A percentile compares a stretch with the other conserved stretches of the same genome.
phyloP scores from a whole-genome alignment of 1,140 invertebrate species.

The Calycopis cecrops region DNA sequence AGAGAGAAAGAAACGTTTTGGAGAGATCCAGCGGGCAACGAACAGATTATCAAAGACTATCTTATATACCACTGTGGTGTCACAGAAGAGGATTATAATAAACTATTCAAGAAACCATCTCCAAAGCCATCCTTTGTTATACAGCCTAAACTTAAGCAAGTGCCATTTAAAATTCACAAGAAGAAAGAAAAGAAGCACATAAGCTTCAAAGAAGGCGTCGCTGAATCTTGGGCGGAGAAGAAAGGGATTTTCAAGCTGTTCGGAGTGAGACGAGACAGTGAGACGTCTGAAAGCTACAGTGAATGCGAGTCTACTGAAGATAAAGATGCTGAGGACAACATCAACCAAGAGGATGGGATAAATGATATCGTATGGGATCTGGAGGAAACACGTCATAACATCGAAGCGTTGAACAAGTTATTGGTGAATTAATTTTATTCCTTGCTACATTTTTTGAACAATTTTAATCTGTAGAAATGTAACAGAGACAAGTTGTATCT shows the following conservation, averaged over 20 bases:
- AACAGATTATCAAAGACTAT: conserved; percentile 64
- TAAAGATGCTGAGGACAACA: conserved; percentile 28
- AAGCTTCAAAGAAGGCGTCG: conserved; percentile 42
- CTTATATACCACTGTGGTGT: conserved; percentile 63
- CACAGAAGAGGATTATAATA: conserved; percentile 61
- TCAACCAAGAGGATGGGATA: neutral
- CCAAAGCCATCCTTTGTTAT: conserved; percentile 35
- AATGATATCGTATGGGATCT: conserved; percentile 28
- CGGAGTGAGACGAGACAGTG: conserved; percentile 49
- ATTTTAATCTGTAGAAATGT: too few species aligned
- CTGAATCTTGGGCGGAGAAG: conserved; percentile 59
- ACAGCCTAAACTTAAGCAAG: conserved; percentile 56
- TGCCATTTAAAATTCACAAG: conserved; percentile 62
- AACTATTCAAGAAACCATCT: conserved; percentile 42
- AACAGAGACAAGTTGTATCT: too few species aligned
- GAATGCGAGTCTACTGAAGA: conserved; percentile 57
- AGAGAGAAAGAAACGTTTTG: conserved; percentile 54
- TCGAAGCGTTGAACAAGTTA: conserved; percentile 32
- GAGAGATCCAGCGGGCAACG: conserved; percentile 56
- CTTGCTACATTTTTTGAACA: neutral
- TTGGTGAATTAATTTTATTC: conserved; percentile 20
- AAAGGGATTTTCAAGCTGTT: conserved; percentile 63
- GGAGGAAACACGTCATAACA: conserved; percentile 26
- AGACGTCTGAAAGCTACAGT: conserved; percentile 62
- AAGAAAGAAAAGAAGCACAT: conserved; percentile 46